A percentile compares a stretch with the other conserved stretches of the same genome.
Evolutionary conservation across 1,140 invertebrate genomes (phyloP).

Genomic region (Homalodisca vitripennis): DNA sequence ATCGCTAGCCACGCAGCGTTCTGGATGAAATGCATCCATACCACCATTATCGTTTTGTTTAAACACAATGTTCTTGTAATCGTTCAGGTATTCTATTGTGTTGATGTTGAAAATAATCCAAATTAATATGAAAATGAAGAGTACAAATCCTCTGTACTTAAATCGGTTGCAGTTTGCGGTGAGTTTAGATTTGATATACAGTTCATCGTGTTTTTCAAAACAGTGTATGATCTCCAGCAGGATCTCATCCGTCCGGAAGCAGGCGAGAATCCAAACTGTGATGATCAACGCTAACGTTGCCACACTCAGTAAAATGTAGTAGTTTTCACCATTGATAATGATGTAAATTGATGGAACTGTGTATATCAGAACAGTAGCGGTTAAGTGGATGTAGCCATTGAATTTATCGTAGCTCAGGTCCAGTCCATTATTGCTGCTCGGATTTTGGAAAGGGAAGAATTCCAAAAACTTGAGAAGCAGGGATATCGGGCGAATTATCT

Average conservation of each 20-base stretch:
- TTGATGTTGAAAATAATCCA: not conserved
- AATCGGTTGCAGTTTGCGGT: not conserved
- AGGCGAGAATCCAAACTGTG: not conserved
- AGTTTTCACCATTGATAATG: not conserved
- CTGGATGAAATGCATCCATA: not conserved
- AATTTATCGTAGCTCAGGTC: not conserved
- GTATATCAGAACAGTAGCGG: not conserved
- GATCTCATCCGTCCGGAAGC: not conserved
- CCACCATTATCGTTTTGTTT: not conserved
- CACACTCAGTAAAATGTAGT: not conserved
- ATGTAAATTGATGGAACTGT: constrained; percentile 9
- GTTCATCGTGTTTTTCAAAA: constrained; percentile 1
- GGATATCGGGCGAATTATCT: constrained; percentile 6
- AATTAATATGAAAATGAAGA: not conserved
- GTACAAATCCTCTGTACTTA: constrained; percentile 4
- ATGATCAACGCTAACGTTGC: not conserved
- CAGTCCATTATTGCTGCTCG: not conserved
- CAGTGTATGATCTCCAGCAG: not conserved
- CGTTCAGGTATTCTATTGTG: not conserved
- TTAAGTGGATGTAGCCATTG: not conserved
- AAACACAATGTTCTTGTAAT: not conserved
- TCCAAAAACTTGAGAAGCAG: constrained; percentile 3
- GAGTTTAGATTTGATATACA: not conserved
- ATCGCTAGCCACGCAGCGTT: not conserved
- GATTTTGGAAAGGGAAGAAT: constrained; percentile 15